A percentile compares a stretch with the other conserved stretches of the same genome.
Evolutionary conservation across 2,113 vertebrate species (phyloP).

Genomic region (Haemorhous mexicanus): DNA sequence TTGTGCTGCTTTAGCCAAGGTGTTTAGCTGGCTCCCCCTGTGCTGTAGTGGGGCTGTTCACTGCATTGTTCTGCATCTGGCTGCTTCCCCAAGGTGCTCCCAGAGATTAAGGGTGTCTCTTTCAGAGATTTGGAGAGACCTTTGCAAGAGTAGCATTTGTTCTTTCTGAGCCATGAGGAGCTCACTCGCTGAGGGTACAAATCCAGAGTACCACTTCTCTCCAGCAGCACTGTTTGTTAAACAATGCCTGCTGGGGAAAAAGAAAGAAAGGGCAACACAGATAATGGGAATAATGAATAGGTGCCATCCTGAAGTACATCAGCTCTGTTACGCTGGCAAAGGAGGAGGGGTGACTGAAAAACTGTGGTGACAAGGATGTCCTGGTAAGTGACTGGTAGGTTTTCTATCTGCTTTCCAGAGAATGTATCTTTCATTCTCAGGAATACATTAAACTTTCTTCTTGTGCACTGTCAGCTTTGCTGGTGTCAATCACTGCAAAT

Average conservation of each 20-base stretch:
- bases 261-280: background rate
- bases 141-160: background rate
- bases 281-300: background rate
- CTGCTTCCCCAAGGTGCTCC: background rate
- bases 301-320: background rate
- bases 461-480: background rate
- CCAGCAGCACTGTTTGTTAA: background rate
- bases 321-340: background rate
- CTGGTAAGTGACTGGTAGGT: background rate
- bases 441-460: background rate
- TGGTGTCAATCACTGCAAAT: background rate
- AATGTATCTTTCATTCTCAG: background rate
- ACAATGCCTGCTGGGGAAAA: background rate
- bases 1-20: background rate
- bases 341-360: background rate
- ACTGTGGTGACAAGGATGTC: background rate
- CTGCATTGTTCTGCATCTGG: background rate
- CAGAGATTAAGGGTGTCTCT: background rate
- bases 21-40: background rate
- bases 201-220: background rate
- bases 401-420: background rate
- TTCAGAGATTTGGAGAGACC: background rate
- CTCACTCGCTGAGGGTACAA: rapidly evolving
- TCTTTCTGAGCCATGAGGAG: background rate
- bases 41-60: background rate